Evolutionary conservation across 2,888 invertebrate species (phyloP), one percentile per base, ranked within the genome.

Genomic region (Caenorhabditis sinica): DNA sequence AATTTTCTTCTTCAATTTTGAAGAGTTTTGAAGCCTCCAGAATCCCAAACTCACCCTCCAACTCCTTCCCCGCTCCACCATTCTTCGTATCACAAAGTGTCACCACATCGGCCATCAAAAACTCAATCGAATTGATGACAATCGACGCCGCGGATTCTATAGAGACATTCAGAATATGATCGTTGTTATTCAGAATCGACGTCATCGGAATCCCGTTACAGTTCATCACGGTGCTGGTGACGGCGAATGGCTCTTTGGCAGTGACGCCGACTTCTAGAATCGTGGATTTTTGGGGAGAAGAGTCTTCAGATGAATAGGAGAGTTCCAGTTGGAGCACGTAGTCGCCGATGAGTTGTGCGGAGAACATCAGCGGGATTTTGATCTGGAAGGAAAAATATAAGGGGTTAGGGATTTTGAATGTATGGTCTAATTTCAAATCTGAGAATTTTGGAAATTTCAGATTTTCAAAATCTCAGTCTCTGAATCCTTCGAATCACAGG

Each of bases 181-280:
- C 82, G 33, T 83, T 85, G 71, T 86, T 82, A 65, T 88, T 88
- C 61, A 89, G 77, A 20, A 89, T 73, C 17, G 88, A 74, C 11
- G 69, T 33, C 68, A 89, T 85, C 9, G 89, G 88, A 13, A 88
- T 83, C 23, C 88, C 89, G 63, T 87, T 87, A 73, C 86, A 85
- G 23, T 86, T 88, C 45, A 88, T 45, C 8, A 89, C 77, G 2
- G 58, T 58, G 30, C 86, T 85, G n/a, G 49, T 73, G 40, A 88
- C 80, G 0, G 73, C 15, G 61, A 89, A 89, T 28, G 89, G 88
- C 17, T 88, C 88, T 23, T 83, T 85, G 6, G 89, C 88, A 1
- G 23, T 17, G 1, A 89, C 86, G 4, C 53, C 56, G 4, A 89
- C 73, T 33, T 65, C 66, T 3, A 89, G n/a, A 20, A 86, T 79